Percentiles rank a stretch among this genome's conserved stretches.
Conservation (phyloP, 2,797 vertebrate species). For the Lithobates sylvaticus region DNA sequence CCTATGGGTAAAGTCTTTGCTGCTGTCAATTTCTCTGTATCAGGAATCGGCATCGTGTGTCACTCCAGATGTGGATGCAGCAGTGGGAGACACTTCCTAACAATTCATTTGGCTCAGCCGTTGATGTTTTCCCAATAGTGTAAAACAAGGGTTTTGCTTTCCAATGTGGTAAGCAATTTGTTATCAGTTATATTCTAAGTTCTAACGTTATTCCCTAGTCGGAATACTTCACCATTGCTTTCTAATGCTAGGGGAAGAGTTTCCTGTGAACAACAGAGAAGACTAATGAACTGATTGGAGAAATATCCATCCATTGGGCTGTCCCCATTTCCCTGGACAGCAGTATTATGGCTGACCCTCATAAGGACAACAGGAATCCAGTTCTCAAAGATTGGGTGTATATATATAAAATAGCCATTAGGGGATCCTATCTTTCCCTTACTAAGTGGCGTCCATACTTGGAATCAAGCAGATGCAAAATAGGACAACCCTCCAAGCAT, state of each 20-base stretch:
- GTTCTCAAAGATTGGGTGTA: conserved; percentile 3
- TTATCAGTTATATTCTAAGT: conserved; percentile 15
- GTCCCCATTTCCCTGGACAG: not conserved
- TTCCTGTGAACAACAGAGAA: conserved; percentile 8
- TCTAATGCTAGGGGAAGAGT: conserved; percentile 8
- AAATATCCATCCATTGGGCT: conserved; percentile 3
- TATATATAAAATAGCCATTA: conserved; percentile 8
- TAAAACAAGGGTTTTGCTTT: conserved; percentile 22
- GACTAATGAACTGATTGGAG: conserved; percentile 37
- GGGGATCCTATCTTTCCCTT: conserved; percentile 32
- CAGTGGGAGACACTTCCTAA: not conserved
- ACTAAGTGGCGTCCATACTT: conserved; percentile 17
- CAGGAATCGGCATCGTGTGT: conserved; percentile 4
- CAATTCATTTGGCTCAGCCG: not conserved
- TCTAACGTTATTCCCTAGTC: conserved; percentile 12
- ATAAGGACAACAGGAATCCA: conserved; percentile 26
- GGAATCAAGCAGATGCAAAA: conserved; percentile 15
- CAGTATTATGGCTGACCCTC: conserved; percentile 17
- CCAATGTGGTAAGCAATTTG: conserved; percentile 13
- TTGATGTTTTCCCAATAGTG: conserved; percentile 15
- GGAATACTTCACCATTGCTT: conserved; percentile 31
- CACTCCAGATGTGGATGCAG: conserved; percentile 36
- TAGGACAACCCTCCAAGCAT: not conserved
- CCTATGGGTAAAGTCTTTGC: not conserved
- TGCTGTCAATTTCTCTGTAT: not conserved